phyloP scores from a whole-genome alignment of 2,797 vertebrate genomes.

The Danio jaintianensis region DNA sequence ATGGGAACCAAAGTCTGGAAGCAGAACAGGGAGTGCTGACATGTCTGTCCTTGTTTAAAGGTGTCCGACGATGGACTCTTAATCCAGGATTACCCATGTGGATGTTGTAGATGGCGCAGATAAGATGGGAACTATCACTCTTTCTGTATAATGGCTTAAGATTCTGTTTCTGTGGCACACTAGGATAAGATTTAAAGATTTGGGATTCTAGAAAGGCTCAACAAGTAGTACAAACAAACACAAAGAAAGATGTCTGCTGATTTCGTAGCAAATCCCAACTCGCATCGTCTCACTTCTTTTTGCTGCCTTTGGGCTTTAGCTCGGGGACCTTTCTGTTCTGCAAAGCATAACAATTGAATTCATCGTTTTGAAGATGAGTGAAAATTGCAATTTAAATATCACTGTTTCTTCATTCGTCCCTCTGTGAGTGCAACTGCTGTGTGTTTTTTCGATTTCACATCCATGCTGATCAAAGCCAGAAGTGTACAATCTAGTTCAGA shows the following conservation, averaged over 20 bases:
- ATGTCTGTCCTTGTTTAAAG: slow-evolving; percentile 42
- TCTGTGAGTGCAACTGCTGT: not conserved
- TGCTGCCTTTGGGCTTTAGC: slow-evolving; percentile 5
- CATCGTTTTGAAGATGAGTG: slow-evolving; percentile 14
- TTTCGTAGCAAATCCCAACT: slow-evolving; percentile 5
- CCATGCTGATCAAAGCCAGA: slow-evolving; percentile 16
- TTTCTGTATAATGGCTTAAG: slow-evolving; percentile 17
- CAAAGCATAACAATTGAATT: slow-evolving; percentile 27
- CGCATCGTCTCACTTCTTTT: not conserved
- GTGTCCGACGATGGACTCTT: slow-evolving; percentile 9
- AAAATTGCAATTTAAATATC: not conserved
- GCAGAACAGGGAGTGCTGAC: slow-evolving; percentile 65
- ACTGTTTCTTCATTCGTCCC: not conserved
- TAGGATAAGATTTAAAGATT: slow-evolving; percentile 8
- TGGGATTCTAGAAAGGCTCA: not conserved
- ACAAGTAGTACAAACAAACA: slow-evolving; percentile 11
- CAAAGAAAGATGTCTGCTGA: not conserved
- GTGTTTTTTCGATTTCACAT: slow-evolving; percentile 23
- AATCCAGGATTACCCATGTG: slow-evolving; percentile 50
- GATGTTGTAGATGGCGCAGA: slow-evolving; percentile 37
- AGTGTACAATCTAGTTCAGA: not conserved
- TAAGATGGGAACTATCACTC: slow-evolving; percentile 8
- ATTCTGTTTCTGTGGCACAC: slow-evolving; percentile 1
- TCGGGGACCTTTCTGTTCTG: slow-evolving; percentile 3
- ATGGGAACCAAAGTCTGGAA: slow-evolving; percentile 67